These are phyloP conservation scores for Perizoma flavofasciatum DNA, from an alignment of 2,888 invertebrate species.

Conservation along the genomic window DNA sequence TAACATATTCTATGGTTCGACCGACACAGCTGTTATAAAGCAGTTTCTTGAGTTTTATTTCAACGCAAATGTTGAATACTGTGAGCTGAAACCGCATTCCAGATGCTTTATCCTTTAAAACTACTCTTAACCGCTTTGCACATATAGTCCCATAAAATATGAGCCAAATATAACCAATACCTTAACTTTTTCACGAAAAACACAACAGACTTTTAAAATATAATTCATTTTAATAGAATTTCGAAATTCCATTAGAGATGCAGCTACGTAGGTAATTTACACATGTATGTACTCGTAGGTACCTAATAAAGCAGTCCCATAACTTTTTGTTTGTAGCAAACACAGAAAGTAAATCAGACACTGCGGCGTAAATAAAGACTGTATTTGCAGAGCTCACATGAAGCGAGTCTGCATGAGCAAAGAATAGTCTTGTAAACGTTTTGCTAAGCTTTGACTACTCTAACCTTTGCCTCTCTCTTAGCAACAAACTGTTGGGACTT, in stretches of 20 bases:
- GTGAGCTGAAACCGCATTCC: constrained; percentile 37
- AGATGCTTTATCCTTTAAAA: constrained; percentile 28
- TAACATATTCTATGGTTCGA: constrained; percentile 34
- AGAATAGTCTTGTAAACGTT: constrained; percentile 66
- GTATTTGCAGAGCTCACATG: constrained; percentile 63
- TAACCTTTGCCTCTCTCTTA: constrained; percentile 9
- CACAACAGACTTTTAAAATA: constrained; percentile 1
- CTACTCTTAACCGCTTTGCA: constrained; percentile 30
- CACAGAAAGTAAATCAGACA: constrained; percentile 50
- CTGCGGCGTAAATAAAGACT: constrained; percentile 17
- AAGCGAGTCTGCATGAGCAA: constrained; percentile 57
- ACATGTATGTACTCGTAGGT: constrained; percentile 33
- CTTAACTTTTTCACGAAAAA: constrained; percentile 13
- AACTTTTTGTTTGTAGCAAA: constrained; percentile 47
- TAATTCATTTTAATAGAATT: too few relatives aligned
- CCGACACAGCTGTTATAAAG: constrained; percentile 54
- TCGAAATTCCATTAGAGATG: too few relatives aligned
- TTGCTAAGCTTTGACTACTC: constrained; percentile 41
- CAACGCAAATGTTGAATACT: constrained; percentile 38
- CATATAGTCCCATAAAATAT: constrained; percentile 20
- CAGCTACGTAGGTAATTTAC: constrained; percentile 35
- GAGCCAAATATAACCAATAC: constrained; percentile 19
- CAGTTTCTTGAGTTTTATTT: constrained; percentile 52
- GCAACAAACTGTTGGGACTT: constrained; percentile 6
- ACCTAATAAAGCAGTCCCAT: constrained; percentile 44